phyloP scores from a whole-genome alignment of 2,888 invertebrate species.

The Meteorus colon region DNA sequence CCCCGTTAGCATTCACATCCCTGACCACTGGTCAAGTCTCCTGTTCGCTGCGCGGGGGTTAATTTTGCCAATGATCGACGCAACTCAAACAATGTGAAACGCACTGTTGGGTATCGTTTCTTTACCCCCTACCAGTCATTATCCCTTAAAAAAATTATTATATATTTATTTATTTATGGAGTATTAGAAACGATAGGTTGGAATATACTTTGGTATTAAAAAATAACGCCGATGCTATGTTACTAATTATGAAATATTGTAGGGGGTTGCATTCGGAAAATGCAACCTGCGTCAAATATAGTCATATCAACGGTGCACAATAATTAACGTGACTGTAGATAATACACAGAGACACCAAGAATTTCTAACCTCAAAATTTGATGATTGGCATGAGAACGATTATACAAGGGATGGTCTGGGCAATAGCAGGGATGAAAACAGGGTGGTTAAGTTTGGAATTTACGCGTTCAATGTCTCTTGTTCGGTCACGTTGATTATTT shows the following conservation, averaged over 20 bases:
- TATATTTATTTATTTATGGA: neutral
- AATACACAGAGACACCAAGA: conserved; percentile 15
- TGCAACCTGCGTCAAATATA: neutral
- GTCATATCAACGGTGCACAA: neutral
- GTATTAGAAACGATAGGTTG: neutral
- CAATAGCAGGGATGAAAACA: neutral
- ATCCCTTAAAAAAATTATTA: neutral
- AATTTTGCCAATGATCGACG: neutral
- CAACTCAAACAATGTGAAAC: neutral
- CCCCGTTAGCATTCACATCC: conserved; percentile 25
- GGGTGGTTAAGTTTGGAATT: conserved; percentile 24
- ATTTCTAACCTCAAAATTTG: conserved; percentile 42
- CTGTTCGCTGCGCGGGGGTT: conserved; percentile 6
- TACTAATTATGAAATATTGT: neutral
- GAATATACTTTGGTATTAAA: neutral
- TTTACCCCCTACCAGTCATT: neutral
- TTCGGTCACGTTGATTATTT: conserved; percentile 19
- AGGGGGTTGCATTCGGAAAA: neutral
- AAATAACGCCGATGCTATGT: neutral
- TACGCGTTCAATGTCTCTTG: conserved; percentile 17
- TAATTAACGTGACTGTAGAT: conserved; percentile 1
- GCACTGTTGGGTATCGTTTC: neutral
- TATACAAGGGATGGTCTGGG: conserved; percentile 24
- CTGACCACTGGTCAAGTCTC: conserved; percentile 16
- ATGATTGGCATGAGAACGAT: conserved; percentile 40